A percentile compares a stretch with the other conserved stretches of the same genome.
Evolutionary conservation across 2,113 vertebrate species (phyloP).

Genomic region (Heterochromis multidens): DNA sequence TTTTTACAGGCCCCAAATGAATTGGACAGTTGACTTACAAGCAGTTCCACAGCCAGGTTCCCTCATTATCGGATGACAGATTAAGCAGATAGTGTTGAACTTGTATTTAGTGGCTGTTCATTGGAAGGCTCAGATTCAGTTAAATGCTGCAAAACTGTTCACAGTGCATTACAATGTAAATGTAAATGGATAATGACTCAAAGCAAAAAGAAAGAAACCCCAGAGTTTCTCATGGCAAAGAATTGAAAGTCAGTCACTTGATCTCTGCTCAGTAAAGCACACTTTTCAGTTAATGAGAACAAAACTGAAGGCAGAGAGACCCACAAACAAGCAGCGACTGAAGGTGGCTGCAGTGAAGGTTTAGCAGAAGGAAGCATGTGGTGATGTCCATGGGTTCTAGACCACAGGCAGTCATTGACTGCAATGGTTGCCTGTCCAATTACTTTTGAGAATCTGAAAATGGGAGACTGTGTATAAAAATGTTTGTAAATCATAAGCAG

Average conservation of each 20-base stretch:
- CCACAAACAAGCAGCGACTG: too few species aligned
- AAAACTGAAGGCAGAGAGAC: background rate
- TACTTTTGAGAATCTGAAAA: background rate
- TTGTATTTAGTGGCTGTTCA: background rate
- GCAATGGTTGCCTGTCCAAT: background rate
- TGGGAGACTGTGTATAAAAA: background rate
- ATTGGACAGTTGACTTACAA: background rate
- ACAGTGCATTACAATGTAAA: fast-evolving
- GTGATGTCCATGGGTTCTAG: background rate
- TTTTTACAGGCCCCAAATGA: background rate
- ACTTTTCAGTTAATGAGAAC: background rate
- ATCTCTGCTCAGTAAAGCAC: background rate
- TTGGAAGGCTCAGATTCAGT: background rate
- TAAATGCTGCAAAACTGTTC: fast-evolving
- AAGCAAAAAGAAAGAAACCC: too few species aligned
- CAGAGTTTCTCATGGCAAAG: background rate
- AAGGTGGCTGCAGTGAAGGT: background rate
- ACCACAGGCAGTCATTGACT: background rate
- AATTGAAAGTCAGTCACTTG: background rate
- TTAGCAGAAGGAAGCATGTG: background rate
- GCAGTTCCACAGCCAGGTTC: background rate
- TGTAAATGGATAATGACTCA: fast-evolving
- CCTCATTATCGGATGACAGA: background rate
- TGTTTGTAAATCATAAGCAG: background rate
- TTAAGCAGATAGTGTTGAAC: background rate